Evolutionary conservation across 2,113 vertebrate species (phyloP), one percentile per base, ranked within the genome.

Genomic region (Athene cunicularia): DNA sequence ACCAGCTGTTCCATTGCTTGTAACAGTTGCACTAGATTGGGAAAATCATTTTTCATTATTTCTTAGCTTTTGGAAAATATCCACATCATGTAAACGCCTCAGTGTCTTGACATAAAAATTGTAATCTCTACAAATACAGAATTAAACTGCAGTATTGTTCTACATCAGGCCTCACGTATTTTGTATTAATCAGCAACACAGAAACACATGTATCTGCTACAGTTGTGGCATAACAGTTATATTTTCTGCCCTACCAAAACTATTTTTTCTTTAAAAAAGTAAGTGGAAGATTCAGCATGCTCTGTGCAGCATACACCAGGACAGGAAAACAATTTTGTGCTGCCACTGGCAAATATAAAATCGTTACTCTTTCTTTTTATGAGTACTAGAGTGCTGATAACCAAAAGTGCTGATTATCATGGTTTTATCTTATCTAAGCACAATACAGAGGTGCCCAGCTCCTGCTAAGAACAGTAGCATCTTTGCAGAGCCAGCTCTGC

Each of bases 191-290:
- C 68, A 71, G 63, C 55, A 88, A 9, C 71, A 66, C 9, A 62
- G 21, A 68, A 47, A 66, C 23, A 71, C 8, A 1, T 5, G 12
- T 27, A 50, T n/a, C 55, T 52, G 37, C 55, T 52, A 26, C 11
- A 20, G 5, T 30, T 3, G 0, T 0, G 2, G 32, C 70, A 23
- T 11, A 67, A 26, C 0, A 5, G 7, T 2, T 68, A 2, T 7
- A 16, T 55, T 58, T 84, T 14, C 55, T 68, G 41, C 7, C 8
- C 15, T 10, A 18, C 2, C 19, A 39, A 35, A 66, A 20, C 13
- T 45, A 9, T 59, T 58, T 58, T 63, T 43, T 35, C 19, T 49
- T 27, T 14, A 43, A 43, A 32, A 56, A 49, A 67, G 43, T 23
- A 27, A 22, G 28, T 2, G 16, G 37, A 41, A 45, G 8, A 13